Conservation (phyloP, 2,888 invertebrate species). For the Trisateles emortualis region DNA sequence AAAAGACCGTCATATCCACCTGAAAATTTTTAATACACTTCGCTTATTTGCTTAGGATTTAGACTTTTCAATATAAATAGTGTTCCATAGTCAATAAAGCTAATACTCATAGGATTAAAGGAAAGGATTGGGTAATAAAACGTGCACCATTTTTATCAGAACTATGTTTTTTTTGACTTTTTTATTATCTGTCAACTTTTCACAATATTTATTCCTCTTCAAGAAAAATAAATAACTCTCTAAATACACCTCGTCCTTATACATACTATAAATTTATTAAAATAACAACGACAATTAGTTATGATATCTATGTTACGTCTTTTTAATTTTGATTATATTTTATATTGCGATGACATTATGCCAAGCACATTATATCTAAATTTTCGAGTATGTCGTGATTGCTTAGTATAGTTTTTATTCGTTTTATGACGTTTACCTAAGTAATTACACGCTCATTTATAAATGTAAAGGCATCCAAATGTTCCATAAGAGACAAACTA, state of each 20-base stretch:
- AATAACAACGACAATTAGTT: constrained; percentile 70
- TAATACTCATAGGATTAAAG: constrained; percentile 20
- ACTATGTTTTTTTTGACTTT: constrained; percentile 64
- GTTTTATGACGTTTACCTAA: constrained; percentile 25
- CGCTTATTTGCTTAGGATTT: neutral
- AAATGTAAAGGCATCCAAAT: constrained; percentile 58
- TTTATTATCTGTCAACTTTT: constrained; percentile 61
- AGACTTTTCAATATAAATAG: constrained; percentile 1
- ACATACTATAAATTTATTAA: constrained; percentile 65
- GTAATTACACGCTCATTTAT: constrained; percentile 30
- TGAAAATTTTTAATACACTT: neutral
- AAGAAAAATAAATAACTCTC: constrained; percentile 72
- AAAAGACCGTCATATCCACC: no score
- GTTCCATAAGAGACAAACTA: constrained; percentile 48
- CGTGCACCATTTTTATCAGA: constrained; percentile 75
- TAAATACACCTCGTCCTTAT: constrained; percentile 66
- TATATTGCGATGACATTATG: constrained; percentile 31
- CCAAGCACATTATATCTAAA: constrained; percentile 36
- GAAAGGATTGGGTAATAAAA: constrained; percentile 61
- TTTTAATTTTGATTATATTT: constrained; percentile 53
- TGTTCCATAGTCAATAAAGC: constrained; percentile 18
- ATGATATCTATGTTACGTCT: constrained; percentile 63
- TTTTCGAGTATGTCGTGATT: constrained; percentile 40
- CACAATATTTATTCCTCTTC: constrained; percentile 66
- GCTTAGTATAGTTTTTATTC: constrained; percentile 26